These are phyloP conservation scores for Hedya salicella DNA, from an alignment of 2,888 invertebrate genomes.

Conservation along the genomic window DNA sequence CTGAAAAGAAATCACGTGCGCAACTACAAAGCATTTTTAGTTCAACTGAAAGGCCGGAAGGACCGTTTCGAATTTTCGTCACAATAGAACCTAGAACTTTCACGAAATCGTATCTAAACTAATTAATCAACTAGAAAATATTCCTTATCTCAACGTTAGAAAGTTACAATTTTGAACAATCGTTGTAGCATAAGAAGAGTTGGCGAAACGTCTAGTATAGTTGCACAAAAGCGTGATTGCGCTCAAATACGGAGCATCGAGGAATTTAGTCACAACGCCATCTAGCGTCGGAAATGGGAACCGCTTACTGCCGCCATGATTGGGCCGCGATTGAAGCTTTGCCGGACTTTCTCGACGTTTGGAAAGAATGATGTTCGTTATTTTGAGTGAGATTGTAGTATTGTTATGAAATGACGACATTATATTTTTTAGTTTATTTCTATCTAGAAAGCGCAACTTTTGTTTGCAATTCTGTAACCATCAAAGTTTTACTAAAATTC, in stretches of 20 bases:
- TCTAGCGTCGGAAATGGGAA: conserved; percentile 78
- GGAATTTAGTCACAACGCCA: conserved; percentile 61
- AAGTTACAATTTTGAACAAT: conserved; percentile 1
- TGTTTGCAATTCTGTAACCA: no score
- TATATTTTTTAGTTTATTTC: no score
- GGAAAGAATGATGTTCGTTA: conserved; percentile 18
- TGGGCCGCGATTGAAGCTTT: conserved; percentile 51
- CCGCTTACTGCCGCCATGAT: conserved; percentile 69
- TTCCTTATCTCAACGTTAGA: background rate
- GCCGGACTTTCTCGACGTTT: conserved; percentile 32
- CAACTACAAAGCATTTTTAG: conserved; percentile 56
- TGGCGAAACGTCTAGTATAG: background rate
- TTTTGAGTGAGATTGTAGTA: conserved; percentile 18
- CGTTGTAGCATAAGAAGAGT: background rate
- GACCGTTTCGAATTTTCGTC: conserved; percentile 60
- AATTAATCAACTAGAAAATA: background rate
- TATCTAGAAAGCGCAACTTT: no score
- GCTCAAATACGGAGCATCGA: conserved; percentile 60
- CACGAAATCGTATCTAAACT: background rate
- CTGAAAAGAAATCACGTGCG: conserved; percentile 68
- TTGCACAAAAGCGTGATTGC: conserved; percentile 63
- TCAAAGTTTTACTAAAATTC: no score
- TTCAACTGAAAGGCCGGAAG: conserved; percentile 72
- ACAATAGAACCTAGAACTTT: conserved; percentile 52
- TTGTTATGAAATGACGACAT: no score